Conservation (phyloP, 2,113 vertebrate genomes). For the Orycteropus afer region DNA sequence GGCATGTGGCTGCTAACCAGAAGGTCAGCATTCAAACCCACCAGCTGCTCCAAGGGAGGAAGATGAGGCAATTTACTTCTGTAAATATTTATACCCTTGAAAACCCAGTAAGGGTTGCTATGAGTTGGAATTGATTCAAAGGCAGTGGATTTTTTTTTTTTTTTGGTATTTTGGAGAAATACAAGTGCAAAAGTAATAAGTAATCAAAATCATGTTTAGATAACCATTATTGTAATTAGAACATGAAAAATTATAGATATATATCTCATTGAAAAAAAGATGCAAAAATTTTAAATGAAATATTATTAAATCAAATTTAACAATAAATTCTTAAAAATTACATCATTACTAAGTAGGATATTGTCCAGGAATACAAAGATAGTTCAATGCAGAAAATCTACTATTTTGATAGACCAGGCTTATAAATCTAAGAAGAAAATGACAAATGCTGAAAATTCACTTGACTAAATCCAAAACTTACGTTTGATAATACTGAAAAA, state of each 20-base stretch:
- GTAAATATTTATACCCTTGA: too few relatives aligned
- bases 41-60: too few relatives aligned
- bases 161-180: too few relatives aligned
- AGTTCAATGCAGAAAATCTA: neutral
- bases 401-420: neutral
- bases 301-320: neutral
- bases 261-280: neutral
- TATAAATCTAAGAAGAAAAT: neutral
- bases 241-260: neutral
- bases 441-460: neutral
- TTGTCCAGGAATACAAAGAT: neutral
- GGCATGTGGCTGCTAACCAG: too few relatives aligned
- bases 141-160: too few relatives aligned
- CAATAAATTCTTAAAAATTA: neutral
- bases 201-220: neutral
- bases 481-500: neutral
- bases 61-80: too few relatives aligned
- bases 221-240: neutral
- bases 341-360: neutral
- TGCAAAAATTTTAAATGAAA: neutral
- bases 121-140: too few relatives aligned
- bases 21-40: too few relatives aligned
- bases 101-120: too few relatives aligned
- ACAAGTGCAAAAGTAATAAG: neutral
- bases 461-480: neutral